These are phyloP conservation scores for Turritopsis rubra DNA, from an alignment of 30 jellyfish, hydroid and myxozoan species.

Conservation along the genomic window DNA sequence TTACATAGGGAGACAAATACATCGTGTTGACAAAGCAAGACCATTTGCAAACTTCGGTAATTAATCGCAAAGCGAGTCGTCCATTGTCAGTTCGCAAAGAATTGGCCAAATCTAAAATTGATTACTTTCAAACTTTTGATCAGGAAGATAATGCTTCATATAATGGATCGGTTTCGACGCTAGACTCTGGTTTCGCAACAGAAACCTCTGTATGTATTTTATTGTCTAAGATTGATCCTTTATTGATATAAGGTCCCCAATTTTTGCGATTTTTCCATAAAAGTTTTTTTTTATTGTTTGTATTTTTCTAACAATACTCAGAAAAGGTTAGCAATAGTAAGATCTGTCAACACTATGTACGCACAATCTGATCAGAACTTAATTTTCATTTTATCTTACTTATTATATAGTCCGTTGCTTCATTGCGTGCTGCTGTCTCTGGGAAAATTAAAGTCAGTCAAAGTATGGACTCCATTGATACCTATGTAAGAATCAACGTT, in stretches of 20 bases:
- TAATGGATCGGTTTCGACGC: conserved; percentile 1
- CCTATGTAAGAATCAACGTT: conserved; percentile 5
- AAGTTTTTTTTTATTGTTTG: not conserved
- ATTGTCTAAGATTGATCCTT: not conserved
- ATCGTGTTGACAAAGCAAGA: conserved; percentile 23
- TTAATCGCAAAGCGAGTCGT: conserved; percentile 21
- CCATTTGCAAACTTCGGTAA: conserved; percentile 27
- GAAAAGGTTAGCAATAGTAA: no score
- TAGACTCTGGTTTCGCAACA: conserved; percentile 27
- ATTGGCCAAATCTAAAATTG: conserved; percentile 9
- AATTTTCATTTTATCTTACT: not conserved
- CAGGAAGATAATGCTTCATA: conserved; percentile 14
- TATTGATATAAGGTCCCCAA: no score
- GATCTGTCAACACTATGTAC: no score
- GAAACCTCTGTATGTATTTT: conserved; percentile 15
- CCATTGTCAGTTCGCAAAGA: conserved; percentile 26
- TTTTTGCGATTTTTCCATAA: not conserved
- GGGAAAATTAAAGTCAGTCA: conserved; percentile 4
- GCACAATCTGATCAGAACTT: not conserved
- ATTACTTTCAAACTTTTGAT: conserved; percentile 1
- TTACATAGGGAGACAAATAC: conserved; percentile 23
- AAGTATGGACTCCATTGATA: conserved; percentile 37
- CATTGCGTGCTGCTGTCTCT: conserved; percentile 13
- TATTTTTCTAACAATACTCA: no score
- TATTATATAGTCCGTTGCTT: conserved; percentile 22